Conservation (phyloP, 2,797 vertebrate genomes). For the Neosilurus mollespiculum region DNA sequence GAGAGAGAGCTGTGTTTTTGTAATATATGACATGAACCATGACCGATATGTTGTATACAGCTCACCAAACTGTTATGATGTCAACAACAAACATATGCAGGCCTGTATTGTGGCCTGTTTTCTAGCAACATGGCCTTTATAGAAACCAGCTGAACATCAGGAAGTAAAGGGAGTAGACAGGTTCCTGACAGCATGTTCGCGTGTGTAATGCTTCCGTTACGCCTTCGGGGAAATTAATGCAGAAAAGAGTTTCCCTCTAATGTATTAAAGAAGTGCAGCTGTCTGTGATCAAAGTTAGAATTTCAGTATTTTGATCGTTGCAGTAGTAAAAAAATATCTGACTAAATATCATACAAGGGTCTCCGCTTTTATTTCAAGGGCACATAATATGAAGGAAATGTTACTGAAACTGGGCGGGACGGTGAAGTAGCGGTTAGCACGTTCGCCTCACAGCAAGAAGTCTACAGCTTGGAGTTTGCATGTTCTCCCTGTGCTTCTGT, state of each 20-base stretch:
- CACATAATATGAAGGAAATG: neutral
- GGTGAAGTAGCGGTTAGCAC: too few species aligned
- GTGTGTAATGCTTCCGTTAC: slow-evolving; percentile 44
- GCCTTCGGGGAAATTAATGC: slow-evolving; percentile 40
- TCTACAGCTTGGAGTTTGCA: too few species aligned
- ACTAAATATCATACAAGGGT: neutral
- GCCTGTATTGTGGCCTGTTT: slow-evolving; percentile 33
- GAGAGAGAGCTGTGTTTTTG: slow-evolving; percentile 40
- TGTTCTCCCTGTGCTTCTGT: too few species aligned
- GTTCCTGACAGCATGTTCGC: slow-evolving; percentile 36
- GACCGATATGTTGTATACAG: slow-evolving; percentile 28
- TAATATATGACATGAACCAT: slow-evolving; percentile 22
- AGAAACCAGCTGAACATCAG: slow-evolving; percentile 22
- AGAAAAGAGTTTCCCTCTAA: slow-evolving; percentile 28
- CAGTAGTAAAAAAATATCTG: neutral
- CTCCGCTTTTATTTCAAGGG: neutral
- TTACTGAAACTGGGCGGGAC: too few species aligned
- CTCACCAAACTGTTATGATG: slow-evolving; percentile 51
- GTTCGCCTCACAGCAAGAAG: too few species aligned
- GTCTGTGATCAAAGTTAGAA: slow-evolving; percentile 8
- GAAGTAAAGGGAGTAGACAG: slow-evolving; percentile 37
- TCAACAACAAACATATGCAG: slow-evolving; percentile 49
- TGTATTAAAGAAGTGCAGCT: slow-evolving; percentile 32
- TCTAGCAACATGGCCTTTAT: slow-evolving; percentile 37
- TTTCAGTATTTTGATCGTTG: slow-evolving; percentile 28